Evolutionary conservation across 2,888 invertebrate species (phyloP), one percentile per base, ranked within the genome.

Genomic region (Crocallis elinguaria): DNA sequence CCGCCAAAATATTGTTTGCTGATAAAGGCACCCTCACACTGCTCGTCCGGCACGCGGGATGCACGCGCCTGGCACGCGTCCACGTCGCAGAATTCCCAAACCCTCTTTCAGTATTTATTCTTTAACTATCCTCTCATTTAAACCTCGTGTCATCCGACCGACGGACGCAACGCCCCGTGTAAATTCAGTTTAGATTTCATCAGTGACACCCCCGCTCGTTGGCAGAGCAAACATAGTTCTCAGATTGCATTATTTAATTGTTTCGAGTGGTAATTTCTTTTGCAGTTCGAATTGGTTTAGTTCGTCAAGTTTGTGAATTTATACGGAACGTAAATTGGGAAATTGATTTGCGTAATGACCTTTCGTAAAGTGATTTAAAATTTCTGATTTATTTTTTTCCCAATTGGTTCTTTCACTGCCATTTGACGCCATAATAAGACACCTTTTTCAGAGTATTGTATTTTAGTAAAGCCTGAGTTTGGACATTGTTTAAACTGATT

Each of bases 231-330:
- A 89, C 82, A 88, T 72, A 60, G 76, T 73, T 75, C 73, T 73
- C 77, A 71, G 82, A 85, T 88, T 86, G 83, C 82, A 79, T 87
- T 86, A 84, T 86, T 84, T 88, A 86, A 89, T 88, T 89, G 88
- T 84, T 77, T 85, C 71, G 79, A 63, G 62, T 63, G 46, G 38
- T 52, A 29, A 46, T 64, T 64, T 57, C 60, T 63, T 50, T 49
- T 58, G 49, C 29, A 58, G 25, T 19, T 21, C 27, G 25, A 36
- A 49, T 56, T 53, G 29, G 25, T 21, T 32, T 43, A 9, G 51
- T 50, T 41, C 33, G 44, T 38, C 39, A 38, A 51, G 50, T 27
- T 41, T 45, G 37, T 39, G 51, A 45, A 37, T 29, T 35, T 17
- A 33, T 43, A 46, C 16, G 37, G 16, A 30, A 27, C n/a, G 14